These are phyloP conservation scores for Salpingus planirostris DNA, from an alignment of 2,888 invertebrate genomes.

Conservation along the genomic window DNA sequence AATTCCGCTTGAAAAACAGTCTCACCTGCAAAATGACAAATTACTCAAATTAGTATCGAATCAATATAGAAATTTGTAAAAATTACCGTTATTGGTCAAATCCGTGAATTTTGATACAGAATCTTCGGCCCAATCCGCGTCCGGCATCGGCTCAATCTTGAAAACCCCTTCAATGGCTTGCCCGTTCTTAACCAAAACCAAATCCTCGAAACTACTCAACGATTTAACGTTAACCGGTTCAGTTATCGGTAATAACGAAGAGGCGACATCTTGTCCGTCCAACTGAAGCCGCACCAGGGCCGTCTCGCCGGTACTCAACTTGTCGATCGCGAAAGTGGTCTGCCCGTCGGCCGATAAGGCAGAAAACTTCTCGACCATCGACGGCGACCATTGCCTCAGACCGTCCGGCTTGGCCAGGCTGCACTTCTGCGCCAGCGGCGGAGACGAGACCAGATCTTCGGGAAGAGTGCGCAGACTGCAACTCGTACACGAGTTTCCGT, in stretches of 20 bases:
- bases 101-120: slow-evolving; percentile 35
- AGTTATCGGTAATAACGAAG: slow-evolving; percentile 42
- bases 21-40: slow-evolving; percentile 18
- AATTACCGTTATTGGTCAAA: slow-evolving; percentile 34
- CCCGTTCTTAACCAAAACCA: slow-evolving; percentile 52
- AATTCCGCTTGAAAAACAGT: slow-evolving; percentile 32
- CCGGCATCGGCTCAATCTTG: slow-evolving; percentile 21
- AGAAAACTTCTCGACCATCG: slow-evolving; percentile 56
- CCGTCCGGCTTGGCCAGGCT: slow-evolving; percentile 46
- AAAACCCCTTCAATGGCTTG: slow-evolving; percentile 18
- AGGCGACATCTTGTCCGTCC: slow-evolving; percentile 52
- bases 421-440: slow-evolving; percentile 57
- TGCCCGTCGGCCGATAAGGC: slow-evolving; percentile 61
- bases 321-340: slow-evolving; percentile 59
- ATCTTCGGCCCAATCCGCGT: slow-evolving; percentile 37
- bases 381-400: slow-evolving; percentile 52
- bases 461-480: slow-evolving; percentile 53
- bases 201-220: slow-evolving; percentile 57
- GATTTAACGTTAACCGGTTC: slow-evolving; percentile 51
- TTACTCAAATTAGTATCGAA: neutral
- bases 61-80: neutral
- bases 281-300: slow-evolving; percentile 54
- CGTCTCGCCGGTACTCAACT: slow-evolving; percentile 58
- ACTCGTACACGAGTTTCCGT: slow-evolving; percentile 57
- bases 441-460: slow-evolving; percentile 47